Evolutionary conservation across 2,888 invertebrate species (phyloP).

Genomic region (Choristoneura rosaceana): DNA sequence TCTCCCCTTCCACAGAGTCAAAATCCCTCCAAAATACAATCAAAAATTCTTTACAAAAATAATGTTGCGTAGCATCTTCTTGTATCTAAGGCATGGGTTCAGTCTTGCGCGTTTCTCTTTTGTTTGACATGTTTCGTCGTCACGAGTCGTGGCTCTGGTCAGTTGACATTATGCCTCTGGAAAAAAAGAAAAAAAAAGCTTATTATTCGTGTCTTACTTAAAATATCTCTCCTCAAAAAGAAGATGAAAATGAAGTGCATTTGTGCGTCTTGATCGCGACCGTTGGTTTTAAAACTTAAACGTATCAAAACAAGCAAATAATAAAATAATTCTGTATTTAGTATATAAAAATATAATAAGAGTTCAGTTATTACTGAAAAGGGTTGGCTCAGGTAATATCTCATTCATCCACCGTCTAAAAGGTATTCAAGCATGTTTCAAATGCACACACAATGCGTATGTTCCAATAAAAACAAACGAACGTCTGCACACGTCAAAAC

Average conservation of each 20-base stretch:
- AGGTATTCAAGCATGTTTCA: too few species aligned
- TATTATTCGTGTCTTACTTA: background rate
- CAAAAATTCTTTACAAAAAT: conserved; percentile 55
- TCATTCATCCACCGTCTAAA: too few species aligned
- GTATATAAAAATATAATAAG: too few species aligned
- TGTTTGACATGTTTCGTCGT: conserved; percentile 20
- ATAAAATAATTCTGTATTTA: too few species aligned
- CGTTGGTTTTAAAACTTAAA: too few species aligned
- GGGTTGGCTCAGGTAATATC: too few species aligned
- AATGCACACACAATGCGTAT: too few species aligned
- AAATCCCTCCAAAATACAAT: conserved; percentile 54
- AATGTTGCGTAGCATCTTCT: conserved; percentile 47
- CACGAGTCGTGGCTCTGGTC: conserved; percentile 3
- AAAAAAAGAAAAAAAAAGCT: conserved; percentile 14
- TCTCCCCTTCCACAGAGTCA: conserved; percentile 59
- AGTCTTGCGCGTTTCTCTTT: conserved; percentile 62
- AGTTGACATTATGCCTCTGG: conserved; percentile 24
- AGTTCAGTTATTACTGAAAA: too few species aligned
- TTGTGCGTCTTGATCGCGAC: too few species aligned
- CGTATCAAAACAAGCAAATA: too few species aligned
- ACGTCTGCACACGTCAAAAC: background rate
- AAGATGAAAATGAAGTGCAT: too few species aligned
- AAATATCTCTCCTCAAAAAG: too few species aligned
- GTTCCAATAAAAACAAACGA: background rate
- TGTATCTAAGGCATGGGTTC: conserved; percentile 70